Evolutionary conservation across 2,113 vertebrate genomes (phyloP).

Genomic region (Leucopsar rothschildi): DNA sequence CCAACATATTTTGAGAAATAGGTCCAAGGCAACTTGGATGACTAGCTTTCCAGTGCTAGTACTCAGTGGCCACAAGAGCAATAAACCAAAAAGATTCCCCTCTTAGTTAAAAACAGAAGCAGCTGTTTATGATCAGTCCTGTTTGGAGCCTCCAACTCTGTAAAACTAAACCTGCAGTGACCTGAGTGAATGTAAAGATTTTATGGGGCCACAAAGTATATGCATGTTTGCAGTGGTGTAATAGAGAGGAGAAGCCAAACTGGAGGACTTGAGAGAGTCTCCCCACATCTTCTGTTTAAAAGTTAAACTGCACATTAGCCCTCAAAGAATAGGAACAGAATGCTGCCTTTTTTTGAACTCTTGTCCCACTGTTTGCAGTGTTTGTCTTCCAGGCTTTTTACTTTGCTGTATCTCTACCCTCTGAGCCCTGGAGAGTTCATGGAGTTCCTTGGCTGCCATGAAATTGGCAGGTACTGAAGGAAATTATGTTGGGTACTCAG

Average conservation of each 20-base stretch:
- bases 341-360: neutral
- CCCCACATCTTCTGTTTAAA: neutral
- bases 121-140: conserved; percentile 59
- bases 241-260: neutral
- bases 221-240: neutral
- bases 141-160: conserved; percentile 13
- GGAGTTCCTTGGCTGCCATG: neutral
- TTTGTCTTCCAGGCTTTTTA: neutral
- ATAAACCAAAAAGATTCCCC: conserved; percentile 38
- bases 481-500: neutral
- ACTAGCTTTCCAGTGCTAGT: conserved; percentile 37
- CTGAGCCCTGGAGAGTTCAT: neutral
- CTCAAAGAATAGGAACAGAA: neutral
- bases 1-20: conserved; percentile 31
- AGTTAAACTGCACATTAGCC: neutral
- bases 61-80: conserved; percentile 56
- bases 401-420: neutral
- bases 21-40: conserved; percentile 23
- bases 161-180: conserved; percentile 50
- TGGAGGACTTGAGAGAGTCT: neutral
- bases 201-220: conserved; percentile 7
- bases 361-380: neutral
- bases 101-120: conserved; percentile 45
- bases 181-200: conserved; percentile 6
- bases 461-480: neutral